Evolutionary conservation across 2,113 vertebrate species (phyloP).

Genomic region (Hippolais icterina): DNA sequence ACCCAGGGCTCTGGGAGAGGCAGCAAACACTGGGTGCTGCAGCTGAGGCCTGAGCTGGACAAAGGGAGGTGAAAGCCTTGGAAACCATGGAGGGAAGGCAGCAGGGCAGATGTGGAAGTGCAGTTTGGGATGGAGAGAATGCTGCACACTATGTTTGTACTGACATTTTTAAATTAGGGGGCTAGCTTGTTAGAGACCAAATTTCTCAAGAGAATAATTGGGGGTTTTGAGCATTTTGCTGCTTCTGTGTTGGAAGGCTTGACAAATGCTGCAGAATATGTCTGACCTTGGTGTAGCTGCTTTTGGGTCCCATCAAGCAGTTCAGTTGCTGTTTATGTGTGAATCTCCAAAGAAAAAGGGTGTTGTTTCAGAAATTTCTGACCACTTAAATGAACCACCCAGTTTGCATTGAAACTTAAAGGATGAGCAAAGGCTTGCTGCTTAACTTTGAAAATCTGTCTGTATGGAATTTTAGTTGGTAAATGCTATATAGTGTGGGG

Average conservation of each 20-base stretch:
- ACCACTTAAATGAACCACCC: background rate
- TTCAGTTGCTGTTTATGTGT: background rate
- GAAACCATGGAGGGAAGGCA: background rate
- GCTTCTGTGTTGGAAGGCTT: background rate
- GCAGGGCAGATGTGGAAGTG: background rate
- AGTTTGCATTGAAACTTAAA: background rate
- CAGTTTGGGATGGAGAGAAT: background rate
- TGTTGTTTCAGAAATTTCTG: background rate
- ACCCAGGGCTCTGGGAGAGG: background rate
- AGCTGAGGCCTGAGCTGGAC: background rate
- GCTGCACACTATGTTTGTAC: background rate
- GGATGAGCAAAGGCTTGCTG: background rate
- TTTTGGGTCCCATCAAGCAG: background rate
- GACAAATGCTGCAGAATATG: background rate
- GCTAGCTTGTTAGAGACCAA: background rate
- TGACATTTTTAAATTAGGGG: background rate
- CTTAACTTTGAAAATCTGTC: background rate
- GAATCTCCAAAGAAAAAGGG: background rate
- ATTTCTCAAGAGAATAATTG: background rate
- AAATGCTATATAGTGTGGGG: fast-evolving
- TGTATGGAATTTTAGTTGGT: background rate
- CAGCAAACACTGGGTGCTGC: background rate
- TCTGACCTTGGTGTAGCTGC: background rate
- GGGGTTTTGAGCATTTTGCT: background rate
- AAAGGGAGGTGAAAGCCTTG: background rate